Percentiles rank a stretch among this genome's conserved stretches.
Evolutionary conservation across 2,888 invertebrate genomes (phyloP).

Genomic region (Brachynemurus nebulosus): DNA sequence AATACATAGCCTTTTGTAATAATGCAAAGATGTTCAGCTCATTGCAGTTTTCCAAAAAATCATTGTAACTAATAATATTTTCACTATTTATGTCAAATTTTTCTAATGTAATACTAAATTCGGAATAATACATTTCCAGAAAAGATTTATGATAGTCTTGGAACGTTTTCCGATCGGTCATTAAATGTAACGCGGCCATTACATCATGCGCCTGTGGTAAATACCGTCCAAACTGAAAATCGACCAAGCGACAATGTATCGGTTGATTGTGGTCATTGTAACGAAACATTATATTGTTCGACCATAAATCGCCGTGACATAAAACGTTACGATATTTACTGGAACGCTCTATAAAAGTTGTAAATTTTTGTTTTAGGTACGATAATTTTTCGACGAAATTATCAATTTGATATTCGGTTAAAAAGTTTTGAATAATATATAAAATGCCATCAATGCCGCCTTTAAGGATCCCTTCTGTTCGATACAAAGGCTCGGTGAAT

Average conservation of each 20-base stretch:
- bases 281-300: conserved; percentile 6
- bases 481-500: conserved; percentile 30
- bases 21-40: neutral
- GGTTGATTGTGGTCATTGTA: conserved; percentile 12
- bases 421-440: conserved; percentile 23
- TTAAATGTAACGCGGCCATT: conserved; percentile 22
- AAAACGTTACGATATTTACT: conserved; percentile 21
- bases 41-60: neutral
- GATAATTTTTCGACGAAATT: conserved; percentile 18
- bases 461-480: conserved; percentile 20
- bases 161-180: neutral
- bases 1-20: neutral
- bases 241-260: conserved; percentile 26
- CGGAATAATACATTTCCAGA: neutral
- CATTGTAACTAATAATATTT: neutral
- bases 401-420: conserved; percentile 9
- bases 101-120: neutral
- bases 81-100: neutral
- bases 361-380: too few relatives aligned
- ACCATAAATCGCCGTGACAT: conserved; percentile 7
- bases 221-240: conserved; percentile 34
- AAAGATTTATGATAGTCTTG: neutral
- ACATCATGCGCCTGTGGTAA: conserved; percentile 53
- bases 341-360: conserved; percentile 26
- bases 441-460: conserved; percentile 24